Base-by-base conservation (phyloP, 1,140 invertebrate genomes). In the Drosophila paulistorum region DNA sequence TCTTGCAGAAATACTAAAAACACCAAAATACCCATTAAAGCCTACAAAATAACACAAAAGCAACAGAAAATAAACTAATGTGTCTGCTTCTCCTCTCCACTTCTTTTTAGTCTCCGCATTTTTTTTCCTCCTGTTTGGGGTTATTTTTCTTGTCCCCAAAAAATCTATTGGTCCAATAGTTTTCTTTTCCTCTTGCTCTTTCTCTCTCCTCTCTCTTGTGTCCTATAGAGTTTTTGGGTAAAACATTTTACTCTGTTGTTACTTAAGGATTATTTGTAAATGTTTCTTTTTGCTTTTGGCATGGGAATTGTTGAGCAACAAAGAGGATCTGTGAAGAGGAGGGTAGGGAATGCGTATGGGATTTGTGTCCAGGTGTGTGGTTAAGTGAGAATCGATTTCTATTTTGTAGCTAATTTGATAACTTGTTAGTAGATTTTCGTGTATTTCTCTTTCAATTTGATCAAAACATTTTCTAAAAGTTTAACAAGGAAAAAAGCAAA, bases 21-120 rank as follows among this genome's bases (percentile, higher is more conserved):
- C 33, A 62, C 79, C 51, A 65, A 69, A 69, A 79, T 42, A 64
- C 64, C 42, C 65, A 67, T 33, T 55, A 33, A 63, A 39, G 26
- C 70, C 39, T 35, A 45, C 45, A 55, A 35, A 51, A 51, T 51
- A 51, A n/a, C 26, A 57, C 58, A 41, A 35, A 57, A 51, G 14
- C 17, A 48, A 48, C 45, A 35, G 59, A 68, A 79, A 89, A 84
- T 89, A 87, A 89, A 87, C 84, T 89, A 87, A 86, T 86, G 84
- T 75, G 58, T 10, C 58, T 39, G 35, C 58, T 20, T 20, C 14
- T 39, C 14, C 33, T 35, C 2, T n/a, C 42, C 5, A n/a, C 0
- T 14, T 23, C 17, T 51, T 14, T n/a, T n/a, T 51, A 23, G 20
- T 10, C 10, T 2, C 20, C 20, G 5, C 45, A 0, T 23, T 23